A percentile compares a stretch with the other conserved stretches of the same genome.
Conservation (phyloP, 30 jellyfish, hydroid and myxozoan species). For the Pseudorhiza aurosa region DNA sequence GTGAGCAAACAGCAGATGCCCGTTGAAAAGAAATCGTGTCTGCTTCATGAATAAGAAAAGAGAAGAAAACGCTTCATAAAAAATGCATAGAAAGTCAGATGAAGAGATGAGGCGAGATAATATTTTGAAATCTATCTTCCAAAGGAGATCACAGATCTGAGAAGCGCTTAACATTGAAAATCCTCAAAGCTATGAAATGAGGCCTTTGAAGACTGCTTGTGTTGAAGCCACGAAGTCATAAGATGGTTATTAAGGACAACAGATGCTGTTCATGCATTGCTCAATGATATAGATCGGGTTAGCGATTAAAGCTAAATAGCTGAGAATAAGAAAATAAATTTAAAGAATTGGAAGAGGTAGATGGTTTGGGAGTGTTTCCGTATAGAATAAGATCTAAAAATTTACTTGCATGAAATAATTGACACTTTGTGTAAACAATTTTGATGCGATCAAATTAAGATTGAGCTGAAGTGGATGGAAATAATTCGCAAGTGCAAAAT, state of each 20-base stretch:
- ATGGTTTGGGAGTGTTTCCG: too few relatives aligned
- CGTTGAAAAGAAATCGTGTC: not conserved
- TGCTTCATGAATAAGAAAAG: not conserved
- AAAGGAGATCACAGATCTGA: not conserved
- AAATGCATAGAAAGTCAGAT: not conserved
- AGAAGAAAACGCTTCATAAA: not conserved
- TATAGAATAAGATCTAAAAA: too few relatives aligned
- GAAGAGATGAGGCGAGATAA: not conserved
- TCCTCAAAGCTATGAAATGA: not conserved
- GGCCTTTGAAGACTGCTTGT: conserved; percentile 6
- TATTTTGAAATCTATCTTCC: not conserved
- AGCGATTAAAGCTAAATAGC: not conserved
- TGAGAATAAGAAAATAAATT: too few relatives aligned
- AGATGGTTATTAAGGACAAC: conserved; percentile 2
- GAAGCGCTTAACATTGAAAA: not conserved
- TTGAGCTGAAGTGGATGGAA: too few relatives aligned
- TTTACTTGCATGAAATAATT: too few relatives aligned
- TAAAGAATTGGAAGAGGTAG: too few relatives aligned
- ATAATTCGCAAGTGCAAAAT: too few relatives aligned
- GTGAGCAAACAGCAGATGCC: too few relatives aligned
- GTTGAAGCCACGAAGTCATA: not conserved
- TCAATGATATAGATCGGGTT: too few relatives aligned
- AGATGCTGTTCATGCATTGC: conserved; percentile 16
- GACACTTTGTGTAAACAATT: too few relatives aligned
- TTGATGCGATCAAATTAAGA: too few relatives aligned